phyloP scores from a whole-genome alignment of 2,888 invertebrate species.

The Andricus curvator region DNA sequence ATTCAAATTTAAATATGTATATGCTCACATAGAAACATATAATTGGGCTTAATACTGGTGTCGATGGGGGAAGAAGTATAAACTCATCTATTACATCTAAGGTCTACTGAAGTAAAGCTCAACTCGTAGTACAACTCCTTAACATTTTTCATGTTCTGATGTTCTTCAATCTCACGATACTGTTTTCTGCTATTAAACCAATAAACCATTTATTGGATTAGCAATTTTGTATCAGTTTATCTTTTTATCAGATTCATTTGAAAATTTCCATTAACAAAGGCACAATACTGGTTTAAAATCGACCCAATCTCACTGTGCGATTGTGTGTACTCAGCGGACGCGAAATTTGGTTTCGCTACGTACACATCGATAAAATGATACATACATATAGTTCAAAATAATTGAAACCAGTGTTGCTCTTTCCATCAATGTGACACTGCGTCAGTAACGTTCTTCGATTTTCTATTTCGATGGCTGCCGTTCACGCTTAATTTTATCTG shows the following conservation, averaged over 20 bases:
- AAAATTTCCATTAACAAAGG: background rate
- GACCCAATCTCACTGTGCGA: background rate
- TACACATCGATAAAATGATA: background rate
- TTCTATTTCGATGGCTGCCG: slow-evolving; percentile 21
- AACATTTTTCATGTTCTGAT: background rate
- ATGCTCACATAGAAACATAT: no score
- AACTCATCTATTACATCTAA: no score
- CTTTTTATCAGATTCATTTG: background rate
- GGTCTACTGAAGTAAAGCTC: no score
- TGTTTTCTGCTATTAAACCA: background rate
- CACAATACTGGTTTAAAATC: background rate
- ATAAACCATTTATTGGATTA: background rate
- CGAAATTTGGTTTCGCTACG: background rate
- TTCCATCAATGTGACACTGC: background rate
- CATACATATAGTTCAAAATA: background rate
- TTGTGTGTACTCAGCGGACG: background rate
- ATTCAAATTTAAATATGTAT: no score
- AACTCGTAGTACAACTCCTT: no score
- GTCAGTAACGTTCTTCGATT: slow-evolving; percentile 23
- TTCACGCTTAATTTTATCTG: slow-evolving; percentile 32
- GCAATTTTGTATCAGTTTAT: background rate
- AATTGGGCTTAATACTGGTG: no score
- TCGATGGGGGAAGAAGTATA: no score
- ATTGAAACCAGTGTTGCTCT: slow-evolving; percentile 25
- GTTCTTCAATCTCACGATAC: background rate